Evolutionary conservation across 2,113 vertebrate genomes (phyloP).

Genomic region (Bungarus multicinctus): DNA sequence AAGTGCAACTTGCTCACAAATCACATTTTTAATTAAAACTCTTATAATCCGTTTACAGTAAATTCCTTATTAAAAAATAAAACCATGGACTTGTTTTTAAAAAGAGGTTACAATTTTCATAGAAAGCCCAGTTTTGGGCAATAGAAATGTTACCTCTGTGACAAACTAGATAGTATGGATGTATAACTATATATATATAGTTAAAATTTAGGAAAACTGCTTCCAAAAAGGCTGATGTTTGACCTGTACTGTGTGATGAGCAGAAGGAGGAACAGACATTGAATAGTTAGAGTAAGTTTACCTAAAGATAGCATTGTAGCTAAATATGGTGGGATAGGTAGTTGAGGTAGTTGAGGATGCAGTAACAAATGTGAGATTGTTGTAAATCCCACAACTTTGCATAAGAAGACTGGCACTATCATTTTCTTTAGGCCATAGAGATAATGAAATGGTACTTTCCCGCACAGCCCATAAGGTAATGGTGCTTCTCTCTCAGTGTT

Average conservation of each 20-base stretch:
- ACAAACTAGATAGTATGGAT: background rate
- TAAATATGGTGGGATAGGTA: background rate
- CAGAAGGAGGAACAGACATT: too few species aligned
- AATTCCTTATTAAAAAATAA: slow-evolving; percentile 2
- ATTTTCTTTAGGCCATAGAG: background rate
- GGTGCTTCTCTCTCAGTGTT: background rate
- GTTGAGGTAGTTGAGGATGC: background rate
- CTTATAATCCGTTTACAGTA: background rate
- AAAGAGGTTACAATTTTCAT: background rate
- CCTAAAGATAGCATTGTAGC: background rate
- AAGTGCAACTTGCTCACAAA: background rate
- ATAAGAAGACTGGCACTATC: background rate
- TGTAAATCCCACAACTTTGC: background rate
- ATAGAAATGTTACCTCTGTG: background rate
- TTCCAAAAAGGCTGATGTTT: too few species aligned
- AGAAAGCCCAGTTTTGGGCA: background rate
- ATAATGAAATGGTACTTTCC: background rate
- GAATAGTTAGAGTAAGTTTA: too few species aligned
- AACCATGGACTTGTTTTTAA: background rate
- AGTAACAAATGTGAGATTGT: background rate
- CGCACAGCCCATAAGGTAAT: background rate
- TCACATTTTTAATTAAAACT: slow-evolving; percentile 14
- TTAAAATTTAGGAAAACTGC: too few species aligned
- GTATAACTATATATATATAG: too few species aligned
- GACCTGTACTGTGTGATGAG: too few species aligned